A percentile compares a stretch with the other conserved stretches of the same genome.
Evolutionary conservation across 2,888 invertebrate genomes (phyloP).

Genomic region (Nipponacmea schrenckii): DNA sequence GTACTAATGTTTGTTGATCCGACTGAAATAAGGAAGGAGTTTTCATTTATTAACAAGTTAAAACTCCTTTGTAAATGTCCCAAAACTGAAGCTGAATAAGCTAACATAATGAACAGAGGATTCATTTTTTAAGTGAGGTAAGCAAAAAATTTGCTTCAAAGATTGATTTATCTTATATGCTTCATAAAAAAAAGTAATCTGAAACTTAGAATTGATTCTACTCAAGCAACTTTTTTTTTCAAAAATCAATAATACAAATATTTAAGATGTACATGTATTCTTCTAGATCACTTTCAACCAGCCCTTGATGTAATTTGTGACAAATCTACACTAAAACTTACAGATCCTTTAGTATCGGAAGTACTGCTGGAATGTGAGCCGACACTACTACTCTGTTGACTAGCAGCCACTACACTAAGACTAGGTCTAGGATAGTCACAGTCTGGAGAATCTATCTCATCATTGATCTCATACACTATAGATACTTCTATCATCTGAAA

Average conservation of each 20-base stretch:
- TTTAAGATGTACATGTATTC: too few species aligned
- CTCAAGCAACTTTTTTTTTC: too few species aligned
- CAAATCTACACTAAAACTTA: slow-evolving; percentile 29
- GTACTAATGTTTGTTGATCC: slow-evolving; percentile 65
- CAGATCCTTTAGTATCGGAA: slow-evolving; percentile 60
- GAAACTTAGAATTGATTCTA: too few species aligned
- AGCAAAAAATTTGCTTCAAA: too few species aligned
- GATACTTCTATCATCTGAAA: slow-evolving; percentile 86
- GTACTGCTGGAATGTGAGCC: slow-evolving; percentile 68
- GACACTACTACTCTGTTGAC: slow-evolving; percentile 64
- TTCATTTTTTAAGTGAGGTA: too few species aligned
- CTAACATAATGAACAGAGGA: too few species aligned
- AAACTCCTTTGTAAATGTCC: too few species aligned
- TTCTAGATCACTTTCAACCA: too few species aligned
- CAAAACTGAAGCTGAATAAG: too few species aligned
- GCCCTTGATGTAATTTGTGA: not conserved
- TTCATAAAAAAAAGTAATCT: too few species aligned
- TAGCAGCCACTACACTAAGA: slow-evolving; percentile 64
- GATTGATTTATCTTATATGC: too few species aligned
- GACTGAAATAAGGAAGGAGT: slow-evolving; percentile 35
- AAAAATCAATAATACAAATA: too few species aligned
- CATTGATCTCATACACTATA: slow-evolving; percentile 81
- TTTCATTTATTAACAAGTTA: not conserved
- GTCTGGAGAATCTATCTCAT: slow-evolving; percentile 75
- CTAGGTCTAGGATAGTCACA: slow-evolving; percentile 76